These are phyloP conservation scores for Enteromius radiatus DNA, from an alignment of 2,797 vertebrate species.

Conservation along the genomic window DNA sequence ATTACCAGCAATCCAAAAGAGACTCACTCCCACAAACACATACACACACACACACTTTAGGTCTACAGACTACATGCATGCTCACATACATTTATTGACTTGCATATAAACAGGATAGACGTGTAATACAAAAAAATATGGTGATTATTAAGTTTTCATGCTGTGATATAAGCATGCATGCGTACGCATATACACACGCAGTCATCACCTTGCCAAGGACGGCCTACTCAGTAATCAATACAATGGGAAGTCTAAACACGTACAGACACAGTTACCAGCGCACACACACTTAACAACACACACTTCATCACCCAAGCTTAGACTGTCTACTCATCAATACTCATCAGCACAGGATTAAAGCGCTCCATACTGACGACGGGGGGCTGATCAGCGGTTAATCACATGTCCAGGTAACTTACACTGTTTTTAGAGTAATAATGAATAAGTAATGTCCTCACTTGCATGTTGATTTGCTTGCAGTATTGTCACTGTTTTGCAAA, in stretches of 20 bases:
- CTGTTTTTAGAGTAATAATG: constrained; percentile 31
- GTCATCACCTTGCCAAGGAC: constrained; percentile 57
- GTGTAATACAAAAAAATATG: background rate
- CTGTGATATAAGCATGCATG: constrained; percentile 28
- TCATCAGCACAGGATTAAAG: constrained; percentile 53
- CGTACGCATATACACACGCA: constrained; percentile 22
- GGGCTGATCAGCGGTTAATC: constrained; percentile 45
- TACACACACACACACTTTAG: constrained; percentile 16
- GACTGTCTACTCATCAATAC: constrained; percentile 51
- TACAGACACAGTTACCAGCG: background rate
- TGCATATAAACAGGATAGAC: background rate
- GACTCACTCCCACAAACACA: constrained; percentile 13
- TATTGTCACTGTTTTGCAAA: background rate
- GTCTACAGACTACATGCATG: background rate
- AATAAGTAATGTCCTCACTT: constrained; percentile 2
- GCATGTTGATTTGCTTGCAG: background rate
- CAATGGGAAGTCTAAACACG: background rate
- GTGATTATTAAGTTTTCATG: background rate
- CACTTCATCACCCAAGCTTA: constrained; percentile 39
- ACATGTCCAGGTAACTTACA: constrained; percentile 38
- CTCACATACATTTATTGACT: constrained; percentile 19
- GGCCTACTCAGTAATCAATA: constrained; percentile 53
- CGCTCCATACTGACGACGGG: constrained; percentile 1
- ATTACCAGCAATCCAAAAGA: constrained; percentile 45
- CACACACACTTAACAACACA: constrained; percentile 56